These are phyloP conservation scores for Elaphurus davidianus DNA, from an alignment of 2,113 vertebrate species.

Conservation along the genomic window DNA sequence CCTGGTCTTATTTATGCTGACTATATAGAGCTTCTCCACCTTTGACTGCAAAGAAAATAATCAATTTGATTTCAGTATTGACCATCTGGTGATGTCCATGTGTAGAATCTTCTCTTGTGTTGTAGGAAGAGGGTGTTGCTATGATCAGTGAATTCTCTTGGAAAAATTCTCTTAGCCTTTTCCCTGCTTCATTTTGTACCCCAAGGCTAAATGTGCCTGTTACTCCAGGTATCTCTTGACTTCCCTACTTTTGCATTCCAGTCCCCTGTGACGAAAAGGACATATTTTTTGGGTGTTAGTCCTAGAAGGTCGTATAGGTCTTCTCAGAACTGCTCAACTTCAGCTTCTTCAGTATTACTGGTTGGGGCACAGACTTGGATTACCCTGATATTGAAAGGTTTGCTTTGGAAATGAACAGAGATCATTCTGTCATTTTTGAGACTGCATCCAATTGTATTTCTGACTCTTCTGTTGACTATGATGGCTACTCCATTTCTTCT, in stretches of 20 bases:
- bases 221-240: neutral
- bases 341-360: neutral
- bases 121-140: neutral
- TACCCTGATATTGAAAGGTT: neutral
- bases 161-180: neutral
- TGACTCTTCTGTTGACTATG: neutral
- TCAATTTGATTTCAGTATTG: neutral
- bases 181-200: neutral
- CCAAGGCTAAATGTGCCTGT: neutral
- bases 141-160: neutral
- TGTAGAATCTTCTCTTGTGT: neutral
- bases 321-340: neutral
- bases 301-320: neutral
- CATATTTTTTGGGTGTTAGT: neutral
- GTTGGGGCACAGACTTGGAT: neutral
- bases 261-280: neutral
- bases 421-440: neutral
- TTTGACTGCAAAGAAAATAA: neutral
- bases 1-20: neutral
- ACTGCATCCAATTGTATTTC: neutral
- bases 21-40: neutral
- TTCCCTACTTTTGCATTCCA: neutral
- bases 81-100: neutral
- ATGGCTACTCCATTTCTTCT: neutral
- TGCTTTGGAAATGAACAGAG: neutral